These are phyloP conservation scores for Hippoglossus hippoglossus DNA, from an alignment of 2,797 vertebrate genomes.

Conservation along the genomic window DNA sequence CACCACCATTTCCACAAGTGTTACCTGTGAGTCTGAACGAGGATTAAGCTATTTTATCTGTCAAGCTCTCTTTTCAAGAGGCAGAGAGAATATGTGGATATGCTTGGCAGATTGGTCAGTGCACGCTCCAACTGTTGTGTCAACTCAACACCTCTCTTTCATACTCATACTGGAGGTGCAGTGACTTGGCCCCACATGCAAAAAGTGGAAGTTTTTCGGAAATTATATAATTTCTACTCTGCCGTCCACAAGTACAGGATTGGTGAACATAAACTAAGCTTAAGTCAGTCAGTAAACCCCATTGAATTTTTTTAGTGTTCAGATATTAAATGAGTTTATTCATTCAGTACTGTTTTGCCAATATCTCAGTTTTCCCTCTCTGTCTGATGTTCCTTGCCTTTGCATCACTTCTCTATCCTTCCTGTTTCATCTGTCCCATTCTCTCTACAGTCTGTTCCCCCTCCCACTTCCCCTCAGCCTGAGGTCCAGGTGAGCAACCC, in stretches of 20 bases:
- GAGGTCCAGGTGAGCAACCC: conserved; percentile 64
- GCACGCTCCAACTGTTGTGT: no score
- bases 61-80: background rate
- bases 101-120: no score
- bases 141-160: no score
- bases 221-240: no score
- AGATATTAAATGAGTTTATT: background rate
- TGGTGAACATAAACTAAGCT: no score
- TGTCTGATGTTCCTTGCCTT: conserved; percentile 24
- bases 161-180: no score
- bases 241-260: no score
- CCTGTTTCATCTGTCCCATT: conserved; percentile 64
- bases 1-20: background rate
- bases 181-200: no score
- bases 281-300: background rate
- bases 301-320: background rate
- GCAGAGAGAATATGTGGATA: background rate
- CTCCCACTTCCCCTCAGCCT: conserved; percentile 79
- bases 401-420: conserved; percentile 48
- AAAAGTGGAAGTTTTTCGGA: no score
- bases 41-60: background rate
- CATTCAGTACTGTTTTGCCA: background rate
- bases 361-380: conserved; percentile 6
- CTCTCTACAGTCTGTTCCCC: conserved; percentile 75
- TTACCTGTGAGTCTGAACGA: background rate